Evolutionary conservation across 2,113 vertebrate species (phyloP).

Genomic region (Gorsachius goisagi): DNA sequence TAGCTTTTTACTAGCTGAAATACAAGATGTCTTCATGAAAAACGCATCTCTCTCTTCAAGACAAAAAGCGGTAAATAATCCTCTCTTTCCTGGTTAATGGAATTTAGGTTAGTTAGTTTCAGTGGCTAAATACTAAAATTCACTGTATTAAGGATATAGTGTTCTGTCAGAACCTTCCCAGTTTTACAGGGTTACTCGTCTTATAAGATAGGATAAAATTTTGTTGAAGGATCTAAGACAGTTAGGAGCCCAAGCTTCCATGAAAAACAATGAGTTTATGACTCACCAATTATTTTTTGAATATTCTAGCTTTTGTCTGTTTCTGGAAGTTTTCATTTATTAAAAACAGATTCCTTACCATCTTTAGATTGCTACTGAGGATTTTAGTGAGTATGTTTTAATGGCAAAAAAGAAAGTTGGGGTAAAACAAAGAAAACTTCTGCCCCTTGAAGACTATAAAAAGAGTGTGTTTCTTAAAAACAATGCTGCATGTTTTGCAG

Average conservation of each 20-base stretch:
- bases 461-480: neutral
- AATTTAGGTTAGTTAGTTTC: neutral
- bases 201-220: neutral
- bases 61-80: neutral
- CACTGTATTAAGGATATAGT: neutral
- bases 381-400: neutral
- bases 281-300: neutral
- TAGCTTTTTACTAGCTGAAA: neutral
- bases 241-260: neutral
- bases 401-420: neutral
- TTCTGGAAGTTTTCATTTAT: neutral
- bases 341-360: neutral
- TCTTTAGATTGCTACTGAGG: neutral
- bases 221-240: neutral
- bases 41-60: neutral
- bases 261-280: neutral
- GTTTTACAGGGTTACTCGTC: neutral
- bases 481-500: neutral
- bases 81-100: neutral
- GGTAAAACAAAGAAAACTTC: neutral
- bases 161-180: neutral
- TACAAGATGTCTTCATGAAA: neutral
- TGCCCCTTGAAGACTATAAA: neutral
- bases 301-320: neutral
- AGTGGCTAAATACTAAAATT: neutral